These are phyloP conservation scores for Drosophila tropicalis DNA, from an alignment of 1,140 invertebrate genomes.

Conservation along the genomic window DNA sequence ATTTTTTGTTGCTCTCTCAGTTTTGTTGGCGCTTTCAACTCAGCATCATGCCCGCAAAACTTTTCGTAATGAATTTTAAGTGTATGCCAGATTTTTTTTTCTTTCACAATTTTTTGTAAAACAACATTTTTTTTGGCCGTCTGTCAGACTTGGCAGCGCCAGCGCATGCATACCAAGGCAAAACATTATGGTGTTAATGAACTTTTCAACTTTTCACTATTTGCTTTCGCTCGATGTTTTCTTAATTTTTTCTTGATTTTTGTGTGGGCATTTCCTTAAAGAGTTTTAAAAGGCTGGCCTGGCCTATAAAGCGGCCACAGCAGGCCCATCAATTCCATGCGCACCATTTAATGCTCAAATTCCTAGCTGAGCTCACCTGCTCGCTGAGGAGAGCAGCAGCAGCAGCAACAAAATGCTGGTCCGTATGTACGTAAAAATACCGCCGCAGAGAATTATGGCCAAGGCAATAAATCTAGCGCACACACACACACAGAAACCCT, in stretches of 20 bases:
- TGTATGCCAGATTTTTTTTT: conserved; percentile 81
- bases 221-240: neutral
- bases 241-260: neutral
- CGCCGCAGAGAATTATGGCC: conserved; percentile 79
- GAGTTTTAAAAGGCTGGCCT: conserved; percentile 1
- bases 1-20: conserved; percentile 19
- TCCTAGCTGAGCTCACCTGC: conserved; percentile 43
- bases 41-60: conserved; percentile 67
- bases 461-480: conserved; percentile 76
- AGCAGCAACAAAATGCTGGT: conserved; percentile 64
- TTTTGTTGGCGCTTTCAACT: conserved; percentile 23
- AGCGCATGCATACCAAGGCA: conserved; percentile 45
- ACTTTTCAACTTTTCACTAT: conserved; percentile 31
- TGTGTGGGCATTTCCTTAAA: conserved; percentile 17
- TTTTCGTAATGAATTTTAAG: conserved; percentile 82
- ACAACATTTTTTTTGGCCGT: conserved; percentile 33
- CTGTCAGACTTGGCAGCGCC: conserved; percentile 62
- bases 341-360: conserved; percentile 79
- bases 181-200: conserved; percentile 78
- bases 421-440: conserved; percentile 63
- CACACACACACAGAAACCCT: conserved; percentile 25
- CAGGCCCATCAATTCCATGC: conserved; percentile 72
- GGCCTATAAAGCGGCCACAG: conserved; percentile 18
- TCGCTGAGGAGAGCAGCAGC: conserved; percentile 39
- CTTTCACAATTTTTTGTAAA: conserved; percentile 41